Evolutionary conservation across 2,888 invertebrate genomes (phyloP).

Genomic region (Abrostola triplasia): DNA sequence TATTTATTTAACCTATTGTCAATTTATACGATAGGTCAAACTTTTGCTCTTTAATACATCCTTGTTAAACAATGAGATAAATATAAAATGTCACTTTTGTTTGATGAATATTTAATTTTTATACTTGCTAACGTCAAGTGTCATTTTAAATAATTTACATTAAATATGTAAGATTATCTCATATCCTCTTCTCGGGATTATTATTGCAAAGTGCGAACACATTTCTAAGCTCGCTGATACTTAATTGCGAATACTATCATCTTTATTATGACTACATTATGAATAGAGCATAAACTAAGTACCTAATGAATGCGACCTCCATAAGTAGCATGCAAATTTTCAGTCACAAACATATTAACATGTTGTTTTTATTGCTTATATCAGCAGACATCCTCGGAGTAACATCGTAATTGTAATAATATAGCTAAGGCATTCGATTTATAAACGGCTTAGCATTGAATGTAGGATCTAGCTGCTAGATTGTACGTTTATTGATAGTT

Average conservation of each 20-base stretch:
- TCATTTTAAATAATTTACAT: slow-evolving; percentile 2
- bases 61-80: slow-evolving; percentile 23
- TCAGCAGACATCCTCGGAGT: slow-evolving; percentile 50
- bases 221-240: slow-evolving; percentile 35
- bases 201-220: slow-evolving; percentile 24
- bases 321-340: slow-evolving; percentile 67
- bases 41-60: slow-evolving; percentile 31
- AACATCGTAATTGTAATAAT: slow-evolving; percentile 33
- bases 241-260: slow-evolving; percentile 38
- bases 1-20: slow-evolving; percentile 1
- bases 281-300: slow-evolving; percentile 61
- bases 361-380: slow-evolving; percentile 63
- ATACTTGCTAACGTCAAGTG: neutral
- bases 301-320: slow-evolving; percentile 59
- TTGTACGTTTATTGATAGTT: slow-evolving; percentile 8
- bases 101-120: slow-evolving; percentile 18
- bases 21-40: slow-evolving; percentile 33
- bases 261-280: slow-evolving; percentile 57
- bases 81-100: slow-evolving; percentile 30
- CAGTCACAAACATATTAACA: slow-evolving; percentile 62
- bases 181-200: neutral
- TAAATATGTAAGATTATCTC: slow-evolving; percentile 3
- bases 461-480: slow-evolving; percentile 8
- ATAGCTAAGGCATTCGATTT: slow-evolving; percentile 20
- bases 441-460: slow-evolving; percentile 29